Base-by-base conservation (phyloP, 2,888 invertebrate species). In the Lasioglossum zephyrum region DNA sequence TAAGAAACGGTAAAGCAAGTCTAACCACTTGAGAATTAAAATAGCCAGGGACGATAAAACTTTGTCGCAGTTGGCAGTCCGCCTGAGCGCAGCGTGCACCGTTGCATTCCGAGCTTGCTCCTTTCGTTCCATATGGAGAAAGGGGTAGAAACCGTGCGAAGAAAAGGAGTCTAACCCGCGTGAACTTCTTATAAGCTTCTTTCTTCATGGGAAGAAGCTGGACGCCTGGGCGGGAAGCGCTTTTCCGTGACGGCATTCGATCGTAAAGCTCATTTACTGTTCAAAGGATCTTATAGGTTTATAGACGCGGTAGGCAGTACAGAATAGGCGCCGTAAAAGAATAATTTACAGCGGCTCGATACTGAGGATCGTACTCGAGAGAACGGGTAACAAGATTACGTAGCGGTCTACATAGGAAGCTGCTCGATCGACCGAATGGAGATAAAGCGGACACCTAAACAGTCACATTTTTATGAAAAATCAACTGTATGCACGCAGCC, bases 301-400 rank as follows among this genome's bases (percentile, higher is more conserved):
- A 80, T 44, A 36, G 73, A 60, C 39, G 36, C 22, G 77, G 75
- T 60, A 57, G 73, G 39, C 80, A 81, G 75, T 69, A 57, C 77
- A 44, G 70, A 41, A 49, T 75, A 73, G 31, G 31, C 49, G n/a
- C 57, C 39, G 41, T 83, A 75, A 81, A 86, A 77, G 80, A 75
- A 86, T 86, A 86, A 86, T 81, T 86, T 83, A 81, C 57, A 63
- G 16, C 53, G 63, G 66, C 66, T 80, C 66, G 72, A 79, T 76
- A 57, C 39, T 4, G 57, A 22, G 39, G 9, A 31, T 31, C 41
- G 69, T 47, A 70, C 41, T 70, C 70, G 41, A 70, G 11, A 70
- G 39, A n/a, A n/a, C 18, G 9, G 13, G 70, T 41, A 70, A 70
- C 39, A n/a, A 41, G 70, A 70, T 69, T 66, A 39, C 66, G 66